Evolutionary conservation across 2,113 vertebrate genomes (phyloP).

Genomic region (Misgurnus mizolepis): DNA sequence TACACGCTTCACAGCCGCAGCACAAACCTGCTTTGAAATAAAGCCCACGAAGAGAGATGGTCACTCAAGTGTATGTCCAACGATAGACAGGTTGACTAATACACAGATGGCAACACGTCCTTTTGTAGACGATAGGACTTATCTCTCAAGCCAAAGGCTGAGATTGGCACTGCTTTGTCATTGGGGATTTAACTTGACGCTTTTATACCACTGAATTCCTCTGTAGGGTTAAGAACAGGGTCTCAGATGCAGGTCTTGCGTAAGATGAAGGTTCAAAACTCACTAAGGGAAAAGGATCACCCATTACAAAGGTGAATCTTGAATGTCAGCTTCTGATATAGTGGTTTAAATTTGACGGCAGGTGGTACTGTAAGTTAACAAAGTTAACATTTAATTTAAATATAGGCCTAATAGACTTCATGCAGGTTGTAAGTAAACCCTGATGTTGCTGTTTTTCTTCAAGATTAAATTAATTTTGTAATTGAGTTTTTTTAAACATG

Average conservation of each 20-base stretch:
- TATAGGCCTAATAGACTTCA: too few species aligned
- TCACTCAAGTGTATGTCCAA: slow-evolving; percentile 45
- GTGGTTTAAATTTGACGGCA: too few species aligned
- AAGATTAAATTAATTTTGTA: too few species aligned
- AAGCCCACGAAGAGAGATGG: slow-evolving; percentile 40
- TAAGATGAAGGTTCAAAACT: slow-evolving; percentile 20
- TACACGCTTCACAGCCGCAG: slow-evolving; percentile 51
- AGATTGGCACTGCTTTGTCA: slow-evolving; percentile 39
- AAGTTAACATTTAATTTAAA: too few species aligned
- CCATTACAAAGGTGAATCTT: background rate
- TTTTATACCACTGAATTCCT: slow-evolving; percentile 23
- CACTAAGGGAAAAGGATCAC: background rate
- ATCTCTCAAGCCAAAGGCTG: slow-evolving; percentile 32
- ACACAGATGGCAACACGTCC: slow-evolving; percentile 41
- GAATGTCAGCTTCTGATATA: too few species aligned
- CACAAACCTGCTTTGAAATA: slow-evolving; percentile 50
- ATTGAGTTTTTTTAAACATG: too few species aligned
- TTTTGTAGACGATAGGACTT: slow-evolving; percentile 35
- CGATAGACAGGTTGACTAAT: slow-evolving; percentile 41
- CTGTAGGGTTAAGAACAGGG: slow-evolving; percentile 13
- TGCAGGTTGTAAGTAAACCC: too few species aligned
- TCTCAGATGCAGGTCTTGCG: slow-evolving; percentile 10
- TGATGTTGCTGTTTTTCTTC: too few species aligned
- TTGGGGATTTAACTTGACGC: slow-evolving; percentile 28
- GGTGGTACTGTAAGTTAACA: too few species aligned